These are phyloP conservation scores for Penaeus vannamei DNA, from an alignment of 1,140 invertebrate genomes.

Conservation along the genomic window DNA sequence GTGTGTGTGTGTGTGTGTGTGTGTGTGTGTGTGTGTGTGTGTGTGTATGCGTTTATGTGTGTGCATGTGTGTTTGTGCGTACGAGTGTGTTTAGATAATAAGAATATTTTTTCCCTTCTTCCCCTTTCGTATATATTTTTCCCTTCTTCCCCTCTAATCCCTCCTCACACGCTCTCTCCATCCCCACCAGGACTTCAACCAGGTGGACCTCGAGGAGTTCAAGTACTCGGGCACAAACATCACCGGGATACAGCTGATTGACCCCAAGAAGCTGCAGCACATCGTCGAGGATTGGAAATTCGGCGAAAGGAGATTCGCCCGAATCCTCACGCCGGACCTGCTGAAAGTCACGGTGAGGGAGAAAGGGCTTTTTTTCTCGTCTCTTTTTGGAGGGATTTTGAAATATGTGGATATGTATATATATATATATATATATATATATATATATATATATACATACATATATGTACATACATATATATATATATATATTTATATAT, in stretches of 20 bases:
- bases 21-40: slow-evolving; percentile 11
- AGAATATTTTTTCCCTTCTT: too few species aligned
- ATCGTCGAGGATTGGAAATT: slow-evolving; percentile 64
- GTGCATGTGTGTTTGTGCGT: not conserved
- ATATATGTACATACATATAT: not conserved
- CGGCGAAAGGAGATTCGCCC: slow-evolving; percentile 54
- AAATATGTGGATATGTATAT: not conserved
- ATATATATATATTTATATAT: slow-evolving; percentile 6
- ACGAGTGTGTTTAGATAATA: too few species aligned
- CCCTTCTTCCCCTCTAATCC: not conserved
- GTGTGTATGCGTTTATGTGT: not conserved
- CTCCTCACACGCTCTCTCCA: not conserved
- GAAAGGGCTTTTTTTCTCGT: not conserved
- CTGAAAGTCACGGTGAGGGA: slow-evolving; percentile 56
- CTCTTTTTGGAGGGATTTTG: not conserved
- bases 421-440: not conserved
- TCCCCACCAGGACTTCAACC: slow-evolving; percentile 83
- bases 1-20: not conserved
- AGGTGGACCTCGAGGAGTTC: slow-evolving; percentile 91
- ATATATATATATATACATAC: slow-evolving; percentile 5
- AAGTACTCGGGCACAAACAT: slow-evolving; percentile 95
- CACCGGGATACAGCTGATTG: slow-evolving; percentile 87
- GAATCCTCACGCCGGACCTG: slow-evolving; percentile 5
- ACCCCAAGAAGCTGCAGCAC: slow-evolving; percentile 80
- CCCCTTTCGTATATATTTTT: too few species aligned